Conservation (phyloP, 1,140 invertebrate genomes). For the Cydia pomonella region DNA sequence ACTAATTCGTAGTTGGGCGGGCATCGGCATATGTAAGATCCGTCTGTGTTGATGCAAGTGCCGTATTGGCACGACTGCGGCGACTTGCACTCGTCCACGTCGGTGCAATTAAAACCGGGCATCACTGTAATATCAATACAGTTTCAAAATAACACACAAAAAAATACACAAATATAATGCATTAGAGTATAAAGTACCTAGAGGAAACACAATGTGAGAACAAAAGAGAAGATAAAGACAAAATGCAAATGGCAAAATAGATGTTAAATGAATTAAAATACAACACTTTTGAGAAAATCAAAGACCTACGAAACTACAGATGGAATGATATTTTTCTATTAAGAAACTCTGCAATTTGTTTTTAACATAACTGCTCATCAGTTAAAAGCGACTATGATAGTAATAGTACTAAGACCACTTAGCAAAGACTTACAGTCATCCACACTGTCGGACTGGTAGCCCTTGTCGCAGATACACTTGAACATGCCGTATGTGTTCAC, state of each 20-base stretch:
- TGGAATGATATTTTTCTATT: too few relatives aligned
- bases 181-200: neutral
- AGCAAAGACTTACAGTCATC: conserved; percentile 78
- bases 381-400: too few relatives aligned
- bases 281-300: too few relatives aligned
- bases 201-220: too few relatives aligned
- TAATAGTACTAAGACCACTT: neutral
- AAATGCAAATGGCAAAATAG: too few relatives aligned
- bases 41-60: conserved; percentile 89
- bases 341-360: too few relatives aligned
- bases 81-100: conserved; percentile 91
- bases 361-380: too few relatives aligned
- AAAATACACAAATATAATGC: neutral
- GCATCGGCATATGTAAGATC: conserved; percentile 91
- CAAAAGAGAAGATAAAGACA: too few relatives aligned
- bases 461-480: conserved; percentile 91
- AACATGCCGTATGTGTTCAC: conserved; percentile 95
- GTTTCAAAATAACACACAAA: neutral
- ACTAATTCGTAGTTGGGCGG: conserved; percentile 87
- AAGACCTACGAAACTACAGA: too few relatives aligned
- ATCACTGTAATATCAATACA: conserved; percentile 55
- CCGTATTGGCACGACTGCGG: conserved; percentile 87
- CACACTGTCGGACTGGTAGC: conserved; percentile 87
- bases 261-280: too few relatives aligned
- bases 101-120: conserved; percentile 83